These are phyloP conservation scores for Prunella fulvescens DNA, from an alignment of 2,113 vertebrate genomes.

Conservation along the genomic window DNA sequence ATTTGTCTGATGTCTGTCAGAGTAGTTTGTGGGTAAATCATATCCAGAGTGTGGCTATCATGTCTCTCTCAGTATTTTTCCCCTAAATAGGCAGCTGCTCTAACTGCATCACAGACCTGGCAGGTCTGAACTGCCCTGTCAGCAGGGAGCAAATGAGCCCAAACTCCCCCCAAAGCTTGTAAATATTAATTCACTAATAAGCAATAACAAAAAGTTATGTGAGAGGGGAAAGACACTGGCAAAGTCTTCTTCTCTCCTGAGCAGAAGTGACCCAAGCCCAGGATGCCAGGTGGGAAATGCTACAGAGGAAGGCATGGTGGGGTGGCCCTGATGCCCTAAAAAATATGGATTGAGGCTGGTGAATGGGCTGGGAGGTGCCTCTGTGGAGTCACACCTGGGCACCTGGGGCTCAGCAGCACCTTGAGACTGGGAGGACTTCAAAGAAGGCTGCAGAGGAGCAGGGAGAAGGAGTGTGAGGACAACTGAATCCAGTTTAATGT, in stretches of 20 bases:
- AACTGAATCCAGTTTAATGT: background rate
- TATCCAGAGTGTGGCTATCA: background rate
- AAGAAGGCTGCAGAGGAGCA: background rate
- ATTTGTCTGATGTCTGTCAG: background rate
- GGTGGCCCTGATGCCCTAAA: background rate
- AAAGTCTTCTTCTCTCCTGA: background rate
- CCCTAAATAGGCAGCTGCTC: background rate
- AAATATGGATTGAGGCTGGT: accelerated
- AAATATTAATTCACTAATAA: background rate
- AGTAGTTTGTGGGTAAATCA: background rate
- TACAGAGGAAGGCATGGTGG: background rate
- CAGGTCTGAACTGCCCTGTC: background rate
- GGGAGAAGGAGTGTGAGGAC: background rate
- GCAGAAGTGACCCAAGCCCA: background rate
- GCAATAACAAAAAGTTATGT: background rate
- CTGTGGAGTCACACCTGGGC: background rate
- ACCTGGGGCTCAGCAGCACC: background rate
- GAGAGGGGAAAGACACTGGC: background rate
- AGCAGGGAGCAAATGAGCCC: background rate
- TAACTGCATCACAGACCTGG: background rate
- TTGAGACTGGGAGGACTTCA: background rate
- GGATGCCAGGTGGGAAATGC: background rate
- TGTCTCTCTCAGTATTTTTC: background rate
- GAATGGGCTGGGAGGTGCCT: background rate
- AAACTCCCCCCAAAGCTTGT: background rate